These are phyloP conservation scores for Silvanus unidentatus DNA, from an alignment of 2,888 invertebrate genomes.

Conservation along the genomic window DNA sequence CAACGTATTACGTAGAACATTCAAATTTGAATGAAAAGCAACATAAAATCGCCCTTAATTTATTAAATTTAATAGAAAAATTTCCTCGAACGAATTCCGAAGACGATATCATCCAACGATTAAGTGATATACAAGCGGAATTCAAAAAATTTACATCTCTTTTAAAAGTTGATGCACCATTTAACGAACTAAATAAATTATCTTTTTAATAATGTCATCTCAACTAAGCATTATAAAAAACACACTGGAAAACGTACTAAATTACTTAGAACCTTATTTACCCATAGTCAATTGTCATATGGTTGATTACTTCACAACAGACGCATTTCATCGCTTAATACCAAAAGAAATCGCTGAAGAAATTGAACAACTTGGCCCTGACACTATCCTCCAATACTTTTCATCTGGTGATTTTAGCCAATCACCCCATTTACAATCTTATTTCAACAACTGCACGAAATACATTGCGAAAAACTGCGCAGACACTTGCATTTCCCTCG, in stretches of 20 bases:
- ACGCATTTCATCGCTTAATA: conserved; percentile 54
- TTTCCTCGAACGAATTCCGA: conserved; percentile 65
- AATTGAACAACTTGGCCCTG: too few relatives aligned
- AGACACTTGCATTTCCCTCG: conserved; percentile 46
- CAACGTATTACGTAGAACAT: conserved; percentile 47
- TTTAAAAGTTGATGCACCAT: conserved; percentile 54
- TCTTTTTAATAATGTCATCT: conserved; percentile 51
- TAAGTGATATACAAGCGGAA: conserved; percentile 60
- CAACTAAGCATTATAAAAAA: conserved; percentile 31
- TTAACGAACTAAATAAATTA: conserved; percentile 53
- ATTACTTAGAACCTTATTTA: conserved; percentile 55
- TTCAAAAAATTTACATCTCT: conserved; percentile 65
- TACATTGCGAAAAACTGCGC: conserved; percentile 33
- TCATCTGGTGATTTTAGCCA: conserved; percentile 40
- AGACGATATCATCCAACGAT: conserved; percentile 58
- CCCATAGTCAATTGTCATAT: conserved; percentile 71
- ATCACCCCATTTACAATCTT: conserved; percentile 30
- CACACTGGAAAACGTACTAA: conserved; percentile 50
- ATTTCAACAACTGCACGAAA: conserved; percentile 29
- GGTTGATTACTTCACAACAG: conserved; percentile 64
- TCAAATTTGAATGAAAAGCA: conserved; percentile 38
- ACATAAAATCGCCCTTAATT: conserved; percentile 55
- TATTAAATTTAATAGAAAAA: conserved; percentile 54
- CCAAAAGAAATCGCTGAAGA: conserved; percentile 52
- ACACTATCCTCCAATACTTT: too few relatives aligned